A percentile compares a stretch with the other conserved stretches of the same genome.
These are phyloP conservation scores for Semaprochilodus insignis DNA, from an alignment of 2,797 vertebrate genomes.

Conservation along the genomic window DNA sequence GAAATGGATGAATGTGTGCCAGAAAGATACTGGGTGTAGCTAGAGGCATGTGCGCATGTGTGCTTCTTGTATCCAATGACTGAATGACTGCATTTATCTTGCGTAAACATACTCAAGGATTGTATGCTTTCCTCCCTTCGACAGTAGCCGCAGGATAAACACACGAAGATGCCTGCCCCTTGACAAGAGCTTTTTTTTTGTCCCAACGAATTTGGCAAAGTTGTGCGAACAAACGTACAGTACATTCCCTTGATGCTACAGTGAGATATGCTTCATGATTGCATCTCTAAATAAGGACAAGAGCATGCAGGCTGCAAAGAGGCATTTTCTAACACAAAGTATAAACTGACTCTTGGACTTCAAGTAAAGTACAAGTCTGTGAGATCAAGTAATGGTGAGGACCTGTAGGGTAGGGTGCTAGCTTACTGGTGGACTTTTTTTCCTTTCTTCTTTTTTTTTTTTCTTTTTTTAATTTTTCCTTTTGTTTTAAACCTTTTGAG, in stretches of 20 bases:
- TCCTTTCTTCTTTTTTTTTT: background rate
- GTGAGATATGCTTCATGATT: conserved; percentile 29
- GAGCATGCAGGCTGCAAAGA: conserved; percentile 40
- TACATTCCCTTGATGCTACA: conserved; percentile 50
- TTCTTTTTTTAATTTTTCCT: background rate
- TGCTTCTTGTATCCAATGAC: conserved; percentile 22
- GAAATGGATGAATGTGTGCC: conserved; percentile 16
- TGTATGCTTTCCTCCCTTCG: background rate
- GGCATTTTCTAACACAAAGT: conserved; percentile 21
- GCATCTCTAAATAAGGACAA: conserved; percentile 38
- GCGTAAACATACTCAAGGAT: background rate
- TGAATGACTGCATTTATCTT: conserved; percentile 21
- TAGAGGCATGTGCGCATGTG: conserved; percentile 18
- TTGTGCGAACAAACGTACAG: conserved; percentile 36
- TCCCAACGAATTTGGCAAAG: background rate
- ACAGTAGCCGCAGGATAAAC: background rate
- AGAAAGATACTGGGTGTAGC: conserved; percentile 28
- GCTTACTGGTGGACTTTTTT: conserved; percentile 18
- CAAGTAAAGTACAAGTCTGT: conserved; percentile 19
- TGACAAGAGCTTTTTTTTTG: background rate
- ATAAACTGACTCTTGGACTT: conserved; percentile 23
- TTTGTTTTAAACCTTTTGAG: conserved; percentile 11
- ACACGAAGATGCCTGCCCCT: background rate
- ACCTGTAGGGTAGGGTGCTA: conserved; percentile 21
- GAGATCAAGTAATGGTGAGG: conserved; percentile 15